Evolutionary conservation across 2,113 vertebrate species (phyloP), one percentile per base, ranked within the genome.

Genomic region (Tapirus terrestris): DNA sequence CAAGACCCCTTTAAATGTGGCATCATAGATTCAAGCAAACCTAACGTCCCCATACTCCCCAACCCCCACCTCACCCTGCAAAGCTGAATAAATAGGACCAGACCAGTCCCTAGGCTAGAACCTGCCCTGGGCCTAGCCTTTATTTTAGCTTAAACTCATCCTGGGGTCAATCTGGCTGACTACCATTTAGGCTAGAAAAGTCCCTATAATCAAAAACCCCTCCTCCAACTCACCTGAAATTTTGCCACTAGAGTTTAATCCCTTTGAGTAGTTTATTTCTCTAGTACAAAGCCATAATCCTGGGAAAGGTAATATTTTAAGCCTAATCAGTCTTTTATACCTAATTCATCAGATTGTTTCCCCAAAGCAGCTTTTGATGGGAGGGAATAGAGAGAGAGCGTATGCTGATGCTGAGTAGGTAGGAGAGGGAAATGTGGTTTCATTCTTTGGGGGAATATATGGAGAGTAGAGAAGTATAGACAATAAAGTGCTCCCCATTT

Each of bases 331-430:
- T 96, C 88, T 94, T 88, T 96, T 97, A 97, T 95, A 93, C 70
- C 94, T 95, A 98, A 94, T 96, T 97, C 94, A 95, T 95, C 89
- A 96, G 80, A 94, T 97, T 96, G 89, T 84, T 97, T 94, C 89
- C 95, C 70, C 68, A 94, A 97, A 97, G 90, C 96, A 88, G 96
- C 79, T 97, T 98, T 95, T 84, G 58, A 51, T 87, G 51, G 14
- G 18, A 96, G 77, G 36, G 58, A 89, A 93, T 89, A 86, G 51
- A 61, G 48, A 65, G n/a, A 56, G 48, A 83, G 43, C 84, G 94
- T 87, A 79, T 89, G 94, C 36, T 83, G 77, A 92, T 65, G 43
- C 61, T 82, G 39, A 93, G 39, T 81, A 95, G 39, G 33, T 39
- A 94, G 33, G n/a, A 85, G 9, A 94, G 33, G 63, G 45, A 87